Conservation (phyloP, 2,113 vertebrate species). For the Micronycteris hirsuta region DNA sequence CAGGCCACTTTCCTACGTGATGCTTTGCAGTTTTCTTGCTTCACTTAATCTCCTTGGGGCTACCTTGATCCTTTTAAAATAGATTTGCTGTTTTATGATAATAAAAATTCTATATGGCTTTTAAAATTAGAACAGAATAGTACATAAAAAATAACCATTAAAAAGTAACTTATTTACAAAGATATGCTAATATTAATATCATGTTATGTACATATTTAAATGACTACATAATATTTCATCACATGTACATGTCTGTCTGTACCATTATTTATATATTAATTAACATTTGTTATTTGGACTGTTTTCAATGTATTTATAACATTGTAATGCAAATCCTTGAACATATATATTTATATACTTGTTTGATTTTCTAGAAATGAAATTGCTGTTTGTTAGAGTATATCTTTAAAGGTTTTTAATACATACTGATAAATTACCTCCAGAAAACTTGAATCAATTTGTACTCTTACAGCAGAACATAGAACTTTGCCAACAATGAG, state of each 20-base stretch:
- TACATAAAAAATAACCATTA: slow-evolving; percentile 1
- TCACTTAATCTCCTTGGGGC: not conserved
- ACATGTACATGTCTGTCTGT: not conserved
- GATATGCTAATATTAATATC: not conserved
- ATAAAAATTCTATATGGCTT: not conserved
- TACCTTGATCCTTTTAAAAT: not conserved
- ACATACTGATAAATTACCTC: not conserved
- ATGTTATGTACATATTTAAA: not conserved
- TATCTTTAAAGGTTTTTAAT: not conserved
- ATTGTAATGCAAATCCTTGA: not conserved
- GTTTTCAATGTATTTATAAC: not conserved
- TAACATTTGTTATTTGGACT: not conserved
- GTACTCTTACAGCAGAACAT: not conserved
- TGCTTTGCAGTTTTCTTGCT: not conserved
- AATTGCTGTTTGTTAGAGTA: not conserved
- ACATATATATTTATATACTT: not conserved
- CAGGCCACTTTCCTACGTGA: not conserved
- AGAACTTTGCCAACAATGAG: not conserved
- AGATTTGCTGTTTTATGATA: not conserved
- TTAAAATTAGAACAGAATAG: not conserved
- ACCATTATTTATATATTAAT: not conserved
- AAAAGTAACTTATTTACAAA: not conserved
- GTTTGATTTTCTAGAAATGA: not conserved
- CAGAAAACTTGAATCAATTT: not conserved
- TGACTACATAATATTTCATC: not conserved